Evolutionary conservation across 2,797 vertebrate genomes (phyloP).

Genomic region (Lemur catta): DNA sequence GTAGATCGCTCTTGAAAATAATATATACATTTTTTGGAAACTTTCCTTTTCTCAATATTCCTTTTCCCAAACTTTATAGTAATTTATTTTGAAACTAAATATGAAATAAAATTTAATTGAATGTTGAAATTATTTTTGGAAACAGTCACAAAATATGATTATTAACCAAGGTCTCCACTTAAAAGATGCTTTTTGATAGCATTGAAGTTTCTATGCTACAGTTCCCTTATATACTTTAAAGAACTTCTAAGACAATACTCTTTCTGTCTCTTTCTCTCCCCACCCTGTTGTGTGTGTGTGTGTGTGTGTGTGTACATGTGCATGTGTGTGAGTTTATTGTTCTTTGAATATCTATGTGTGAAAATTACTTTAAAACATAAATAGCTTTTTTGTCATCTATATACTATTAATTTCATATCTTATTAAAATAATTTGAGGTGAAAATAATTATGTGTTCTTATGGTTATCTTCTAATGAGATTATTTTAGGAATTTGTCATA

Average conservation of each 20-base stretch:
- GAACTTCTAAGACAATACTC: background rate
- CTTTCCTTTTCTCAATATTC: background rate
- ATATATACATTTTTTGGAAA: background rate
- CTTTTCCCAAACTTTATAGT: background rate
- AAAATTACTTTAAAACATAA: conserved; percentile 2
- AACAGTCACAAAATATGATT: background rate
- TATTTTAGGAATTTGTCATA: background rate
- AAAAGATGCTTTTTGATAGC: background rate
- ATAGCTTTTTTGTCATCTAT: background rate
- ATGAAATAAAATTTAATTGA: conserved; percentile 30
- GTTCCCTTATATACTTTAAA: background rate
- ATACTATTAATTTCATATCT: background rate
- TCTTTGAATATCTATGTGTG: background rate
- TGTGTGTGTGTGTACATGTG: background rate
- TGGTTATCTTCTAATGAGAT: background rate
- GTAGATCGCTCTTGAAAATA: background rate
- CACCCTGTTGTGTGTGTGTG: background rate
- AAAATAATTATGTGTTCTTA: conserved; percentile 28
- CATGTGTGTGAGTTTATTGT: background rate
- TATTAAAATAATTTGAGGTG: background rate
- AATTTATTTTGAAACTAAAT: conserved; percentile 34
- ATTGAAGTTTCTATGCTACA: background rate
- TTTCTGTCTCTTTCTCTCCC: background rate
- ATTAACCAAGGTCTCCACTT: conserved; percentile 6
- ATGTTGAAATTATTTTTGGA: conserved; percentile 44